Conservation (phyloP, 2,113 vertebrate species). For the Vombatus ursinus region DNA sequence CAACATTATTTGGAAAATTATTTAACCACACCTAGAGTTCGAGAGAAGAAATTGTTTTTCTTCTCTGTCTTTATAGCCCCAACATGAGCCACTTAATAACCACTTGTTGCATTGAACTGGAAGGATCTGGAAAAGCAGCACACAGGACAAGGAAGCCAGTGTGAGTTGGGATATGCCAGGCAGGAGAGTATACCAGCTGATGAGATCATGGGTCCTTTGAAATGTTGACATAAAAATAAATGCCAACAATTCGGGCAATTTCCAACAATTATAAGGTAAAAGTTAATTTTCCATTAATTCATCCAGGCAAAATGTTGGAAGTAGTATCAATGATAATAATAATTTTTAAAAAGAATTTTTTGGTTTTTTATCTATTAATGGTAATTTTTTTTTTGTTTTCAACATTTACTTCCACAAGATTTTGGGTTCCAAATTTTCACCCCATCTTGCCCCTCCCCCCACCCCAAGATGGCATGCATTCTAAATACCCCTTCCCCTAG, state of each 20-base stretch:
- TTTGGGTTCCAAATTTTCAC: too few relatives aligned
- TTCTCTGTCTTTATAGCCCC: neutral
- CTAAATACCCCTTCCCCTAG: too few relatives aligned
- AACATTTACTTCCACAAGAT: too few relatives aligned
- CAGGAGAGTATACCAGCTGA: neutral
- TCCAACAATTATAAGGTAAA: neutral
- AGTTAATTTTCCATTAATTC: neutral
- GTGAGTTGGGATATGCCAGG: neutral
- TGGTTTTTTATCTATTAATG: too few relatives aligned
- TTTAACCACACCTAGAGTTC: neutral
- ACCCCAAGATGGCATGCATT: too few relatives aligned
- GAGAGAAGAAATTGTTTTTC: neutral
- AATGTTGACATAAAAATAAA: neutral
- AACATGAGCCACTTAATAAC: neutral
- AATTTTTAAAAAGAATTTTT: too few relatives aligned
- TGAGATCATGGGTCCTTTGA: neutral
- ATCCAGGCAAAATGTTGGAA: neutral
- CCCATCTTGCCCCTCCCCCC: too few relatives aligned
- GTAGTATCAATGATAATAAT: neutral
- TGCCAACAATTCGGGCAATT: neutral
- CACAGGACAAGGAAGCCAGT: neutral
- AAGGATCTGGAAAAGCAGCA: neutral
- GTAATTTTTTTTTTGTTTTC: too few relatives aligned
- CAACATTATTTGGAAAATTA: neutral
- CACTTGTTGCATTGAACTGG: too few relatives aligned